Base-by-base conservation (phyloP, 2,888 invertebrate genomes). In the Opisthograptis luteolata region DNA sequence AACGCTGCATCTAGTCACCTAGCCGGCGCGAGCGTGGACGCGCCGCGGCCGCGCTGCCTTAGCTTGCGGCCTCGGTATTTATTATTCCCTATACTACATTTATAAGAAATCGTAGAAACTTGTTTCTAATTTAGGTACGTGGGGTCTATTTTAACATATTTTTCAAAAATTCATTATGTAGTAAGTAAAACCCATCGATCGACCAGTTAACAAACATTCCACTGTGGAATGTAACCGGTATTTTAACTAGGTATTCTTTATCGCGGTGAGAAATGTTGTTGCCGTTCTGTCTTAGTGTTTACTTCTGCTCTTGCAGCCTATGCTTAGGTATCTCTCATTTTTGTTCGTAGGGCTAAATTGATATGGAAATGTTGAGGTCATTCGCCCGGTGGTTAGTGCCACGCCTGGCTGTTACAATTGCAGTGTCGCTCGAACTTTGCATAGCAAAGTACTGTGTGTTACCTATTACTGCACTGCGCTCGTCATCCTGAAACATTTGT, bases 1-100 rank as follows among this genome's bases (percentile, higher is more conserved):
- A 82, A 78, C 83, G 84, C 77, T 87, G 87, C 87, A 88, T 78
- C 83, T 80, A 79, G 78, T 74, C 47, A n/a, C n/a, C n/a, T n/a
- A n/a, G 35, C 31, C 44, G 9, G 25, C 51, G 41, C 68, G 65
- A 70, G 58, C 62, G 27, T 24, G 24, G 73, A 72, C 48, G 40
- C 12, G 36, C 44, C 32, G 43, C 49, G 50, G 48, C 46, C 57
- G 37, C 53, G 52, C 57, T 40, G 58, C 63, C 64, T 66, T 63
- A 60, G 61, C 63, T 60, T 58, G 41, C 37, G 54, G 55, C 70
- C 55, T 68, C 70, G 71, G 70, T 68, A 77, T 78, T 76, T 79
- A 79, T 74, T 74, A 77, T 76, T 76, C 70, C 73, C 73, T 66
- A 66, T 64, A 55, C 70, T 62, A 69, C 64, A 75, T 76, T 80